Evolutionary conservation across 2,888 invertebrate species (phyloP).

Genomic region (Eristalis intricaria): DNA sequence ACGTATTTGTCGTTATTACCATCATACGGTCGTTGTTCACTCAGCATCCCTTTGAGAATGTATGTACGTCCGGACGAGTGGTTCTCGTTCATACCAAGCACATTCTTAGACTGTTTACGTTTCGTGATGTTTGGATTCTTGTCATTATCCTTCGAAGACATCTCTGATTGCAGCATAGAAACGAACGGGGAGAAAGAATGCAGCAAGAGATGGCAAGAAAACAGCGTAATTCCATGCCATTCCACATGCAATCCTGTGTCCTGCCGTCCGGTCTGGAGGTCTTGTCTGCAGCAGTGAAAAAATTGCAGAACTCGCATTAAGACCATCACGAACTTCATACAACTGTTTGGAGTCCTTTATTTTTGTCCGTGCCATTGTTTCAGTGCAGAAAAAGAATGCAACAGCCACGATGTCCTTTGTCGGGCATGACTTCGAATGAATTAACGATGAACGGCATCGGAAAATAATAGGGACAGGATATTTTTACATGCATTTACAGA

Average conservation of each 20-base stretch:
- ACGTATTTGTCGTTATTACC: constrained; percentile 42
- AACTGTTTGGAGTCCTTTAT: constrained; percentile 2
- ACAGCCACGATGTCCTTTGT: constrained; percentile 2
- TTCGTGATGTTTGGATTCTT: constrained; percentile 42
- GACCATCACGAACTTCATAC: constrained; percentile 35
- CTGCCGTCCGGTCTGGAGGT: background rate
- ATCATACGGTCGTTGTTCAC: constrained; percentile 20
- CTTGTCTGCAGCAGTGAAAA: background rate
- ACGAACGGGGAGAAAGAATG: constrained; percentile 5
- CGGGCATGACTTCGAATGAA: constrained; percentile 41
- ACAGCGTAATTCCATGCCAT: background rate
- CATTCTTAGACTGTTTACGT: constrained; percentile 45
- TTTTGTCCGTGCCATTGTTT: constrained; percentile 12
- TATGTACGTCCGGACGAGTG: background rate
- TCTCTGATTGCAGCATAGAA: constrained; percentile 23
- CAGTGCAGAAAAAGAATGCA: constrained; percentile 3
- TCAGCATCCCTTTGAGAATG: background rate
- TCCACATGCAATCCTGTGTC: background rate
- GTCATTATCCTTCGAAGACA: constrained; percentile 40
- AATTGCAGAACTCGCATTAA: background rate
- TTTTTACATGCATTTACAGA: constrained; percentile 41
- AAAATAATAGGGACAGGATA: constrained; percentile 40
- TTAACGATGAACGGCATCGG: constrained; percentile 35
- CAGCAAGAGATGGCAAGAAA: background rate
- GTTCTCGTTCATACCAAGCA: constrained; percentile 11